These are phyloP conservation scores for Elysia chlorotica DNA, from an alignment of 1,140 invertebrate species.

Conservation along the genomic window DNA sequence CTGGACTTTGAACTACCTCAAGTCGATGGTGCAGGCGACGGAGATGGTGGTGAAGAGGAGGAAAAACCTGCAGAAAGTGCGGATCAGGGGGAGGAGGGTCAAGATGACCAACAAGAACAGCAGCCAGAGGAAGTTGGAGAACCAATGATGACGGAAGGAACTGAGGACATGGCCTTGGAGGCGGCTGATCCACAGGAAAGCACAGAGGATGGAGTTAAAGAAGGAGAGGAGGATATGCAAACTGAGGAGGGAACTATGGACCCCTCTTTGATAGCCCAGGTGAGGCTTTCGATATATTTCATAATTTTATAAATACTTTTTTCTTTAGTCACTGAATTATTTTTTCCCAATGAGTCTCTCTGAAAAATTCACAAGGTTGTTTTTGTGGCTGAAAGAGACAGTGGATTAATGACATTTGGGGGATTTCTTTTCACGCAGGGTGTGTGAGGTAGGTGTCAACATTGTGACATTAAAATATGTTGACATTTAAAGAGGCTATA, in stretches of 20 bases:
- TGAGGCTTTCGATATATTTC: background rate
- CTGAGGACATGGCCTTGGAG: background rate
- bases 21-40: constrained; percentile 18
- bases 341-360: no score
- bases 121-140: background rate
- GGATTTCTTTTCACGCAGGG: no score
- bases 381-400: no score
- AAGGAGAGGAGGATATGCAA: background rate
- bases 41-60: constrained; percentile 7
- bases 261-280: background rate
- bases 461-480: no score
- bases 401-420: no score
- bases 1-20: constrained; percentile 8
- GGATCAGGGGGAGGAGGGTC: background rate
- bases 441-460: no score
- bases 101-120: background rate
- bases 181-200: background rate
- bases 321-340: no score
- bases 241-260: background rate
- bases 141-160: background rate
- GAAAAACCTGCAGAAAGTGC: background rate
- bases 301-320: no score
- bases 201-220: background rate
- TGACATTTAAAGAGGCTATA: no score
- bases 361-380: no score